These are phyloP conservation scores for Oegoconia quadripuncta DNA, from an alignment of 2,888 invertebrate species.

Conservation along the genomic window DNA sequence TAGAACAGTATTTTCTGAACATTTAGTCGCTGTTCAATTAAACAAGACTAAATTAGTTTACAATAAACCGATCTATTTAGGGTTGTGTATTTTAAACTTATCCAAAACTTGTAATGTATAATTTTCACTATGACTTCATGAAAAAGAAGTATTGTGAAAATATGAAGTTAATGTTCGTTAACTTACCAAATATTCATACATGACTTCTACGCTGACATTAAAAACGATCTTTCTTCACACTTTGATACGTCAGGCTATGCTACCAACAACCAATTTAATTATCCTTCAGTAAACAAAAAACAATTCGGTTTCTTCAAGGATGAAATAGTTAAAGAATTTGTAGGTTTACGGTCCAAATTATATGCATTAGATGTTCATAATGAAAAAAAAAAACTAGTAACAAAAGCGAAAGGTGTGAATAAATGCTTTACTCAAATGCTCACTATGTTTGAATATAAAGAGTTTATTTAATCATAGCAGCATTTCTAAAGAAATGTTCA, in stretches of 20 bases:
- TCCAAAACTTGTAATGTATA: constrained; percentile 4
- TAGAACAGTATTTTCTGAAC: not conserved
- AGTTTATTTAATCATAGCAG: no score
- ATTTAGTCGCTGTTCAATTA: no score
- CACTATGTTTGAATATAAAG: no score
- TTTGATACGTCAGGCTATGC: not conserved
- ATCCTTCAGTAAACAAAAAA: not conserved
- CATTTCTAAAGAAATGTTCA: no score
- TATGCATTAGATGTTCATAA: not conserved
- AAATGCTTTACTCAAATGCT: no score
- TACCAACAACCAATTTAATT: not conserved
- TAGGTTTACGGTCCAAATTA: not conserved
- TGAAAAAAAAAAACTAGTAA: not conserved
- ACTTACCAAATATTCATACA: no score
- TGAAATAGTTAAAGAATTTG: not conserved
- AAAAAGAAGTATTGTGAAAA: not conserved
- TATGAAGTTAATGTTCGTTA: not conserved
- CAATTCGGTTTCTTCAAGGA: not conserved
- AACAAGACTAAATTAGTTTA: not conserved
- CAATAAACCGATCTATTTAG: constrained; percentile 1
- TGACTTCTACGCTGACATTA: no score
- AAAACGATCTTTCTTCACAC: not conserved
- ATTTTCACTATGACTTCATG: not conserved
- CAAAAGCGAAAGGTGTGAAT: no score
- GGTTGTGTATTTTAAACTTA: not conserved